Evolutionary conservation across 2,113 vertebrate genomes (phyloP).

Genomic region (Tympanuchus pallidicinctus): DNA sequence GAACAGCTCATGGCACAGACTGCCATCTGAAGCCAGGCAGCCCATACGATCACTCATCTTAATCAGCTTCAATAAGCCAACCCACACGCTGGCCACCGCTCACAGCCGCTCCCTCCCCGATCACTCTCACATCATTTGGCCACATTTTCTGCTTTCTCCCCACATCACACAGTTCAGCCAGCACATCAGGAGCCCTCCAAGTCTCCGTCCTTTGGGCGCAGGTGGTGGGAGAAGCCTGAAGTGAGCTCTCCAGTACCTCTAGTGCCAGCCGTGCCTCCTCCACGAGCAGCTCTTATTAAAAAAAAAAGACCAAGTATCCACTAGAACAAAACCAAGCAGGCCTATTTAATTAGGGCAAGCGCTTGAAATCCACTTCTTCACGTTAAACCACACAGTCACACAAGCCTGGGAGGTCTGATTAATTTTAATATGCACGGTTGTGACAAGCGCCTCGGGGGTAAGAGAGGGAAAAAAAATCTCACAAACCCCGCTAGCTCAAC

Average conservation of each 20-base stretch:
- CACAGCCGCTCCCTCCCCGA: constrained; percentile 9
- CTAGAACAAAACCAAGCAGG: constrained; percentile 80
- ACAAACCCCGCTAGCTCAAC: constrained; percentile 48
- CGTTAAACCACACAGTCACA: constrained; percentile 76
- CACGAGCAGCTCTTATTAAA: constrained; percentile 83
- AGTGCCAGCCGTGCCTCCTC: constrained; percentile 76
- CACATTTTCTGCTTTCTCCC: constrained; percentile 19
- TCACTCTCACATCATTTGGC: not conserved
- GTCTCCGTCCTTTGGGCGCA: constrained; percentile 74
- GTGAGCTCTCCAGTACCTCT: constrained; percentile 76
- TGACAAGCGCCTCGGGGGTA: constrained; percentile 78
- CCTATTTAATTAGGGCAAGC: constrained; percentile 83
- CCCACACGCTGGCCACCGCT: constrained; percentile 52
- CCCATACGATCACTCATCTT: constrained; percentile 53
- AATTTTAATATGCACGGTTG: constrained; percentile 84
- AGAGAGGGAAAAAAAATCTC: constrained; percentile 35
- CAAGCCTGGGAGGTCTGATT: constrained; percentile 81
- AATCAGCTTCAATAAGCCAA: constrained; percentile 71
- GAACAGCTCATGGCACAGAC: constrained; percentile 47
- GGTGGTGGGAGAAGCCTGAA: constrained; percentile 78
- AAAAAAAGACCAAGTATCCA: constrained; percentile 77
- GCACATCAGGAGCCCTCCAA: constrained; percentile 59
- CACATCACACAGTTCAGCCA: not conserved
- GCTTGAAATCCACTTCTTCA: constrained; percentile 80
- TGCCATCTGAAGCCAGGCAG: constrained; percentile 50